A percentile compares a stretch with the other conserved stretches of the same genome.
Evolutionary conservation across 2,113 vertebrate genomes (phyloP).

Genomic region (cat (Felis catus)): F.catus_Fca126_mat1.0 CM031420.1:40938501-40939000

Average conservation of each 20-base stretch:
- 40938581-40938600: not conserved
- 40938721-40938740: not conserved
- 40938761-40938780: not conserved
- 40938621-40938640: not conserved
- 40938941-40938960: not conserved
- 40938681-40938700: slow-evolving; percentile 11
- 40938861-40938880: not conserved
- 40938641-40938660: not conserved
- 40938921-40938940: not conserved
- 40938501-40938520: slow-evolving; percentile 14
- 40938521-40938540: not conserved
- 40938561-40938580: not conserved
- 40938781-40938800: not conserved
- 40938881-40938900: not conserved
- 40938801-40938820: not conserved
- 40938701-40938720: slow-evolving; percentile 18
- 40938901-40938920: not conserved
- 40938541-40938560: not conserved
- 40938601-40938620: not conserved
- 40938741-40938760: not conserved
- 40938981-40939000: not conserved
- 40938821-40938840: not conserved
- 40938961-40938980: not conserved
- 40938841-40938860: not conserved
- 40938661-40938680: not conserved